Percentiles rank a stretch among this genome's conserved stretches.
Evolutionary conservation across 2,797 vertebrate species (phyloP).

Genomic region (Meda fulgida): DNA sequence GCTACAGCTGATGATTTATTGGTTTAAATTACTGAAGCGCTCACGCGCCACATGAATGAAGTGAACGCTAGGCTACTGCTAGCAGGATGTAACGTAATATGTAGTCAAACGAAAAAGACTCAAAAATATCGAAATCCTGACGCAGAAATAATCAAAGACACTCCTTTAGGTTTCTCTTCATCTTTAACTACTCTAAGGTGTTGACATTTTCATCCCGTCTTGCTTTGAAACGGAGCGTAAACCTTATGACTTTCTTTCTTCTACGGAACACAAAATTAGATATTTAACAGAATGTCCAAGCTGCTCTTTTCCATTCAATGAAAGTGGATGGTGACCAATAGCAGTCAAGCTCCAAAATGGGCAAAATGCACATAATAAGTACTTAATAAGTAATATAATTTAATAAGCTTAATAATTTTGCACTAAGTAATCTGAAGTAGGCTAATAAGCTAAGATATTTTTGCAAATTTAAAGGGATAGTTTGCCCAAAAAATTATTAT

Average conservation of each 20-base stretch:
- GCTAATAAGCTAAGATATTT: neutral
- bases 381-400: neutral
- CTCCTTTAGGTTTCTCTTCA: neutral
- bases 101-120: slow-evolving; percentile 4
- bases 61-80: neutral
- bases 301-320: neutral
- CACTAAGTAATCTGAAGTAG: neutral
- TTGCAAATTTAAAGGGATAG: neutral
- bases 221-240: neutral
- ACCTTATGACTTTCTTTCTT: neutral
- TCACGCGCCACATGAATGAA: neutral
- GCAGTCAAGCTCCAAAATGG: neutral
- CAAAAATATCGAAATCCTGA: neutral
- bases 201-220: neutral
- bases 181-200: neutral
- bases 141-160: slow-evolving; percentile 16
- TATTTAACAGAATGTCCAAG: neutral
- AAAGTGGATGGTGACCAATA: neutral
- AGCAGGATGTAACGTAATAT: slow-evolving; percentile 22
- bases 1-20: slow-evolving; percentile 15
- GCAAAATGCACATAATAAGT: too few species aligned
- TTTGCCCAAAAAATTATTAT: neutral
- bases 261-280: neutral
- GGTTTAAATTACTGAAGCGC: slow-evolving; percentile 1
- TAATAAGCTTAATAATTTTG: too few species aligned